These are phyloP conservation scores for Paramuricea clavata DNA, from an alignment of 92 coral and sea anemone genomes.

Conservation along the genomic window DNA sequence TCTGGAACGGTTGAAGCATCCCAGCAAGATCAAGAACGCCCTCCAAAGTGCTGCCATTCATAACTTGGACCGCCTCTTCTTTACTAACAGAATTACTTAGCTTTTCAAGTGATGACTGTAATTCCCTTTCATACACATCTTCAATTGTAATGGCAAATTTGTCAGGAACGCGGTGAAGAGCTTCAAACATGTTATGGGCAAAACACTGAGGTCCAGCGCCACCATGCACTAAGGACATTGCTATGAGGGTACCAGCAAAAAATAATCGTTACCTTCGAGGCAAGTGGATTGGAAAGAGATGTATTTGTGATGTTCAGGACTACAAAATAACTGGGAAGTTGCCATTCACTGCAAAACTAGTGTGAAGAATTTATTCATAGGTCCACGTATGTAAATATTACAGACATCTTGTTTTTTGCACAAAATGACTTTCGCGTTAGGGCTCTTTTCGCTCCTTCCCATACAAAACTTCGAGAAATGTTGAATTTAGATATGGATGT, in stretches of 20 bases:
- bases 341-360: constrained; percentile 55
- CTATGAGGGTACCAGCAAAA: constrained; percentile 38
- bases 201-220: constrained; percentile 41
- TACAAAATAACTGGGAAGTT: constrained; percentile 64
- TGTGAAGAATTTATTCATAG: constrained; percentile 48
- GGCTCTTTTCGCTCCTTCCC: constrained; percentile 82
- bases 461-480: constrained; percentile 72
- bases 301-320: constrained; percentile 61
- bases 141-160: constrained; percentile 14
- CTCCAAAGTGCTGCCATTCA: constrained; percentile 44
- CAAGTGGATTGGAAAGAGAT: constrained; percentile 28
- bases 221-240: constrained; percentile 48
- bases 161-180: constrained; percentile 8
- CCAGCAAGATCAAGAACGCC: constrained; percentile 76
- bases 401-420: constrained; percentile 35
- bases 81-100: constrained; percentile 12
- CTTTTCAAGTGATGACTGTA: constrained; percentile 10
- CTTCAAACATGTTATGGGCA: constrained; percentile 40
- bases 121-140: constrained; percentile 35
- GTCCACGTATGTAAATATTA: constrained; percentile 64
- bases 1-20: constrained; percentile 64
- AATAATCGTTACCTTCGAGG: constrained; percentile 42
- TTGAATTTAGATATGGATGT: constrained; percentile 67
- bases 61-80: constrained; percentile 25
- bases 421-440: constrained; percentile 53